Evolutionary conservation across 1,140 invertebrate genomes (phyloP).

Genomic region (Chironomus tepperi): DNA sequence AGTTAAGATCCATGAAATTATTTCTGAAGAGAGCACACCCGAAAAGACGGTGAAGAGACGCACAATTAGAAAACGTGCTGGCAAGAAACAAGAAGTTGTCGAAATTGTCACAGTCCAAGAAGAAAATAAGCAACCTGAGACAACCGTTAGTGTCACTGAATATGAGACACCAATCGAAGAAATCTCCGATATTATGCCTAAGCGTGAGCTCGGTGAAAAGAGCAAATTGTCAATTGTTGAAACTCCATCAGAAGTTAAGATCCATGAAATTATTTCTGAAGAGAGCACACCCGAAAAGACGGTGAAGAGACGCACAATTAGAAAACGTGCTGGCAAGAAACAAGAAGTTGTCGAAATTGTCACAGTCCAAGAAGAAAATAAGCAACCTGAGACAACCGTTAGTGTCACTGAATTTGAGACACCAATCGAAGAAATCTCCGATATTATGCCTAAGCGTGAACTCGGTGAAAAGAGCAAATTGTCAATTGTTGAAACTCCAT

Average conservation of each 20-base stretch:
- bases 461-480: too few relatives aligned
- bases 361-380: slow-evolving; percentile 31
- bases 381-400: slow-evolving; percentile 27
- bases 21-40: too few relatives aligned
- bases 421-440: too few relatives aligned
- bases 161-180: slow-evolving; percentile 29
- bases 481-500: too few relatives aligned
- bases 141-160: slow-evolving; percentile 32
- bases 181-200: slow-evolving; percentile 28
- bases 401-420: too few relatives aligned
- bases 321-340: slow-evolving; percentile 27
- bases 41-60: background rate
- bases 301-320: slow-evolving; percentile 26
- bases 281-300: slow-evolving; percentile 30
- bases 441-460: too few relatives aligned
- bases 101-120: slow-evolving; percentile 39
- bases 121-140: slow-evolving; percentile 35
- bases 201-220: background rate
- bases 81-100: slow-evolving; percentile 35
- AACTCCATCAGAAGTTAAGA: background rate
- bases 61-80: slow-evolving; percentile 31
- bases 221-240: background rate
- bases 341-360: slow-evolving; percentile 30
- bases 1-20: too few relatives aligned
- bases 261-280: slow-evolving; percentile 25